These are phyloP conservation scores for Lepidocyrtoides sp. DNA, from an alignment of 2,888 invertebrate species.

Conservation along the genomic window DNA sequence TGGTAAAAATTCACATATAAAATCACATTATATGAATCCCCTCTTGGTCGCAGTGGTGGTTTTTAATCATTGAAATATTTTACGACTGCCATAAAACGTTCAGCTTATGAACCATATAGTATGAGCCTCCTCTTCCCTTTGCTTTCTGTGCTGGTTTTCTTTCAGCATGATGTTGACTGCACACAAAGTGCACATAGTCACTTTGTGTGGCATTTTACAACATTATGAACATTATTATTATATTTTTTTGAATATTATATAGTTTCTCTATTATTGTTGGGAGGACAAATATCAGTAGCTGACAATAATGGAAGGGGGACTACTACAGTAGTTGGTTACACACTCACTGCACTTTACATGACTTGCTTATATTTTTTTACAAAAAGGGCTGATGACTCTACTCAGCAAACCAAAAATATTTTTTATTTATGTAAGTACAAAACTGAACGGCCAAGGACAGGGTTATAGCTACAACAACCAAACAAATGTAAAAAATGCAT, in stretches of 20 bases:
- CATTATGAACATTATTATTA: too few relatives aligned
- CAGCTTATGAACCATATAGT: slow-evolving; percentile 59
- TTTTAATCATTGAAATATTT: slow-evolving; percentile 77
- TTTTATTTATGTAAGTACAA: background rate
- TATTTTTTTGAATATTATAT: slow-evolving; percentile 1
- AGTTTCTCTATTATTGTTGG: background rate
- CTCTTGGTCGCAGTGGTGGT: slow-evolving; percentile 44
- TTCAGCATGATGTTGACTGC: slow-evolving; percentile 37
- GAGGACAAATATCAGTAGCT: slow-evolving; percentile 28
- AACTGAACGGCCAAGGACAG: slow-evolving; percentile 6
- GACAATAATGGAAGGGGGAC: slow-evolving; percentile 47
- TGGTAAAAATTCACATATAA: slow-evolving; percentile 33
- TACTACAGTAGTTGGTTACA: slow-evolving; percentile 43
- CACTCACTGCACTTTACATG: slow-evolving; percentile 7
- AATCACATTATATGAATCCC: slow-evolving; percentile 3
- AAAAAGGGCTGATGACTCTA: slow-evolving; percentile 25
- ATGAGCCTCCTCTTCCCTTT: background rate
- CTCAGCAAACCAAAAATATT: background rate
- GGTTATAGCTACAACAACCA: background rate
- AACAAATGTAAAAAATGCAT: background rate
- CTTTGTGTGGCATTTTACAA: slow-evolving; percentile 36
- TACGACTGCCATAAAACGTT: slow-evolving; percentile 74
- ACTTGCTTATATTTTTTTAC: slow-evolving; percentile 3
- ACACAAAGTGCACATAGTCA: slow-evolving; percentile 1
- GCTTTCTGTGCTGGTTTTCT: background rate